These are phyloP conservation scores for Pipra filicauda DNA, from an alignment of 2,113 vertebrate species.

Conservation along the genomic window DNA sequence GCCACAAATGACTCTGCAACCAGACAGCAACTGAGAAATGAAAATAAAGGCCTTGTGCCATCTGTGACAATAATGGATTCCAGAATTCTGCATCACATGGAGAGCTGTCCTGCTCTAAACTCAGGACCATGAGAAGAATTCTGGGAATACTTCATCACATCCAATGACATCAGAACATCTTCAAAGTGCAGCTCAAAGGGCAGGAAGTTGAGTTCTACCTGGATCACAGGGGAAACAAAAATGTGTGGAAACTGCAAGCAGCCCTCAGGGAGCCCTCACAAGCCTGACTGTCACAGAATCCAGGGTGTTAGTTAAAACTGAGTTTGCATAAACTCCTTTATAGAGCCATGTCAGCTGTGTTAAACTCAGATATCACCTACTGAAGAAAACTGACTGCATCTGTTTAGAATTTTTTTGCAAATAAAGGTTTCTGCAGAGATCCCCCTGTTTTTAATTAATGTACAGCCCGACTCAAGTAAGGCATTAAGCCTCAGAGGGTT, in stretches of 20 bases:
- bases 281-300: not conserved
- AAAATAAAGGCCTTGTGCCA: not conserved
- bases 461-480: not conserved
- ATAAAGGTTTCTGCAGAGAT: not conserved
- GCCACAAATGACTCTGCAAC: not conserved
- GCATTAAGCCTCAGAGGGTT: not conserved
- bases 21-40: not conserved
- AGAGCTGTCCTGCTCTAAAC: not conserved
- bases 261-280: not conserved
- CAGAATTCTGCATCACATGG: not conserved
- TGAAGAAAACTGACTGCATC: not conserved
- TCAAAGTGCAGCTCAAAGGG: not conserved
- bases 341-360: not conserved
- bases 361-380: not conserved
- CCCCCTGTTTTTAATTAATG: not conserved
- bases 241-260: not conserved
- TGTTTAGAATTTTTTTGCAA: not conserved
- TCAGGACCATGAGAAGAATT: not conserved
- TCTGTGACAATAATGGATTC: not conserved
- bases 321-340: not conserved
- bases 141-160: not conserved
- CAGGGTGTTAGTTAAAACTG: not conserved
- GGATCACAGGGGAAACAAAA: not conserved
- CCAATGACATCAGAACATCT: not conserved
- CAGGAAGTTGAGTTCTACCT: not conserved